phyloP scores from a whole-genome alignment of 1,140 invertebrate species.

The Calephelis virginiensis region DNA sequence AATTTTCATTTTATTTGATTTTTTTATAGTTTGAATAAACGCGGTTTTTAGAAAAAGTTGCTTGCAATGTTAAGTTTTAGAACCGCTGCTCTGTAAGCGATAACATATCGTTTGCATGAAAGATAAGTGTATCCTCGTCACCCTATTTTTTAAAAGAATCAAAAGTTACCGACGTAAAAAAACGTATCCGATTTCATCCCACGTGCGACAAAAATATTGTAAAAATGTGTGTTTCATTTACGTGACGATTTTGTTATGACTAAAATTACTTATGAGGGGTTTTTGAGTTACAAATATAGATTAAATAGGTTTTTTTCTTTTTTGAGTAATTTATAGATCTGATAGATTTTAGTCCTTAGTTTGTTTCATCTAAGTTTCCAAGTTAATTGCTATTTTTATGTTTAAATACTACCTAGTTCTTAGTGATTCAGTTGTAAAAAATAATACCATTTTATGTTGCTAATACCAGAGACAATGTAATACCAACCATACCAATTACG shows the following conservation, averaged over 20 bases:
- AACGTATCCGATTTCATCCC: slow-evolving; percentile 46
- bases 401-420: too few relatives aligned
- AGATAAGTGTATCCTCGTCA: slow-evolving; percentile 59
- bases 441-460: too few relatives aligned
- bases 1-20: too few relatives aligned
- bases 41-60: not conserved
- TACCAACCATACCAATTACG: too few relatives aligned
- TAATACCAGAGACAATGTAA: too few relatives aligned
- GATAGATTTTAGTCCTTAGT: too few relatives aligned
- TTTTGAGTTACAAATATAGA: slow-evolving; percentile 34
- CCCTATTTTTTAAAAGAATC: slow-evolving; percentile 56
- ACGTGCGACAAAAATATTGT: slow-evolving; percentile 48
- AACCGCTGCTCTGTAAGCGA: slow-evolving; percentile 43
- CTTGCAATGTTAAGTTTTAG: slow-evolving; percentile 41
- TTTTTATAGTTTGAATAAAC: too few relatives aligned
- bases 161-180: slow-evolving; percentile 48
- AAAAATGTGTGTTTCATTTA: slow-evolving; percentile 67
- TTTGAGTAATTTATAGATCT: too few relatives aligned
- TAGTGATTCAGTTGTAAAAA: too few relatives aligned
- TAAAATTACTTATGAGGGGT: slow-evolving; percentile 55
- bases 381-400: too few relatives aligned
- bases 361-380: too few relatives aligned
- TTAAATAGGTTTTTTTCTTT: not conserved
- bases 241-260: slow-evolving; percentile 75
- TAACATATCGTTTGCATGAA: slow-evolving; percentile 66